Evolutionary conservation across 2,797 vertebrate genomes (phyloP), one percentile per base, ranked within the genome.

Genomic region (Lacerta viridis): DNA sequence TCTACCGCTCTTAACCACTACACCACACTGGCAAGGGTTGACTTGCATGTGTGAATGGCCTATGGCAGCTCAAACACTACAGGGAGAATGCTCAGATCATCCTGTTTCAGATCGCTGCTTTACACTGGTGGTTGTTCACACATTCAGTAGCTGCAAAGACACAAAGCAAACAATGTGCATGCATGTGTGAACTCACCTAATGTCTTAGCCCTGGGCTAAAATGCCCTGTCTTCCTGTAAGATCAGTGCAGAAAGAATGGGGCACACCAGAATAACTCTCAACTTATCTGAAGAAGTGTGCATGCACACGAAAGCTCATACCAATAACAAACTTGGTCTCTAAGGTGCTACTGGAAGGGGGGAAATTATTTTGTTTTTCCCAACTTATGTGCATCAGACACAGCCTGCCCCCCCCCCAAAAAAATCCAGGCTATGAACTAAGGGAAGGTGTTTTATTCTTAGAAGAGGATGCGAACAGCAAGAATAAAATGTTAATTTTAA

Each of bases 401-500:
- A 0, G 0, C 20, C 77, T 0, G 0, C 74, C 33, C 33, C 33
- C 33, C 33, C 33, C 33, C 88, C 93, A 4, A 50, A 50, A 3
- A 90, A 89, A 84, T 50, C 29, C 76, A 55, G 76, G 33, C 2
- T 29, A 78, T 46, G 88, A 90, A 90, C 36, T 55, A 55, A 90
- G 10, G 6, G 64, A 79, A 90, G 88, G 85, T 39, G 75, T 87
- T 88, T 90, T 87, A 90, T 90, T 86, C 88, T 82, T 93, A 90
- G 89, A 95, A 91, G 72, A 92, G 79, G 79, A 87, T 86, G 92
- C 92, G 94, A 94, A 91, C 81, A 41, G 1, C 43, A 85, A 89
- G 64, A 87, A 94, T 59, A 88, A 93, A 91, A 93, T 91, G 4
- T 74, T 91, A 94, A 93, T 93, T 93, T 93, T 94, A 93, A 93